Evolutionary conservation across 2,888 invertebrate species (phyloP).

Genomic region (Drosophila incognita): DNA sequence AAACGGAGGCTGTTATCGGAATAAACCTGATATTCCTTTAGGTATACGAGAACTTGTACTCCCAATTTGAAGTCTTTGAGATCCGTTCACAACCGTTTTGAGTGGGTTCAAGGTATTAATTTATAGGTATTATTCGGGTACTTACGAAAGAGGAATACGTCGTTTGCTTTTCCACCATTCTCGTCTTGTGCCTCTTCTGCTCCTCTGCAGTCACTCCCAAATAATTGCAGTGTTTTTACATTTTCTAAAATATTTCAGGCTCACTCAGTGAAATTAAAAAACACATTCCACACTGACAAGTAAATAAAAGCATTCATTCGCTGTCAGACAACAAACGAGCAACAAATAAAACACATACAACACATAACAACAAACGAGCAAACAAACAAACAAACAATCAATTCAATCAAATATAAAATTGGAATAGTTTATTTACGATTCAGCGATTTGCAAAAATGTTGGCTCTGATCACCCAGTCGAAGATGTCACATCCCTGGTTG

Average conservation of each 20-base stretch:
- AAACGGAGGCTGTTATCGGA: not conserved
- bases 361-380: slow-evolving; percentile 3
- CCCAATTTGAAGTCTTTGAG: no score
- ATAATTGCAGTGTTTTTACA: not conserved
- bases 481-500: slow-evolving; percentile 24
- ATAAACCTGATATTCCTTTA: not conserved
- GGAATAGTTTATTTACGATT: not conserved
- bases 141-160: not conserved
- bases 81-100: no score
- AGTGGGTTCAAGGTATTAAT: no score
- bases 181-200: not conserved
- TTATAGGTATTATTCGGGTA: not conserved
- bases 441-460: slow-evolving; percentile 23
- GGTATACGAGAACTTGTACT: no score
- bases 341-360: slow-evolving; percentile 2
- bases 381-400: not conserved
- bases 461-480: slow-evolving; percentile 37
- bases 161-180: not conserved
- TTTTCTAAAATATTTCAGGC: not conserved
- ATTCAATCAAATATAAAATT: not conserved
- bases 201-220: not conserved
- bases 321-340: not conserved
- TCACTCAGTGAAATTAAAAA: not conserved
- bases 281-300: not conserved
- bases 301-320: not conserved